Conservation (phyloP, 2,113 vertebrate genomes). For the Plecotus auritus region DNA sequence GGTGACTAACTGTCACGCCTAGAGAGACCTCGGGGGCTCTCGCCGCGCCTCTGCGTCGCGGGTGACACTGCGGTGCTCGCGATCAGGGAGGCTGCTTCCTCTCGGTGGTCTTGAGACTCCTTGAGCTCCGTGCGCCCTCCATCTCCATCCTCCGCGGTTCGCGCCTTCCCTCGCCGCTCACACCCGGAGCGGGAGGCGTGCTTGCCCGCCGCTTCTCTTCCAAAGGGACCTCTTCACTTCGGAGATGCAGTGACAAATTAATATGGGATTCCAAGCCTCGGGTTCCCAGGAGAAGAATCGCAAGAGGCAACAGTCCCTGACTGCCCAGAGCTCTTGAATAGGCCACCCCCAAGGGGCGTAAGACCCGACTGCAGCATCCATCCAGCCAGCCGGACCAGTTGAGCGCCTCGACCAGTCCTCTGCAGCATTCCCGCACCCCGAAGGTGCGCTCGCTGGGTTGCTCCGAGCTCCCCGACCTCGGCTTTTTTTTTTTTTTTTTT, state of each 20-base stretch:
- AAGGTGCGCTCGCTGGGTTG: background rate
- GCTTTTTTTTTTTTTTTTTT: background rate
- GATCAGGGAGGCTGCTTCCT: conserved; percentile 87
- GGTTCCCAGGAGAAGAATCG: conserved; percentile 68
- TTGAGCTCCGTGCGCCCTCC: conserved; percentile 72
- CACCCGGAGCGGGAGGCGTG: conserved; percentile 63
- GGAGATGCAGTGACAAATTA: conserved; percentile 77
- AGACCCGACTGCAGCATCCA: conserved; percentile 47
- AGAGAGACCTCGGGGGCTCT: conserved; percentile 48
- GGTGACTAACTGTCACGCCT: conserved; percentile 60
- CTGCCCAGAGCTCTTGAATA: conserved; percentile 67
- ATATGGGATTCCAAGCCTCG: conserved; percentile 77
- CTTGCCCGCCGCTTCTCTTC: conserved; percentile 66
- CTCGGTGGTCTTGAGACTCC: conserved; percentile 73
- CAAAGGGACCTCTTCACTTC: conserved; percentile 63
- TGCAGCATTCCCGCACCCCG: background rate
- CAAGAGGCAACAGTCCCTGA: conserved; percentile 58
- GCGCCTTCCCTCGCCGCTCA: conserved; percentile 54
- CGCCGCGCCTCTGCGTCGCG: conserved; percentile 36
- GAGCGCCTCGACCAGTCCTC: background rate
- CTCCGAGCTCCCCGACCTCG: background rate
- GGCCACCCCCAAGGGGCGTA: conserved; percentile 29
- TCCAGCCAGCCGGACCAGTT: conserved; percentile 36
- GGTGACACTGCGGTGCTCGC: conserved; percentile 67
- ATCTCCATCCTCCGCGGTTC: background rate